Base-by-base conservation (phyloP, 2,888 invertebrate genomes). In the Dysmachus trigonus region DNA sequence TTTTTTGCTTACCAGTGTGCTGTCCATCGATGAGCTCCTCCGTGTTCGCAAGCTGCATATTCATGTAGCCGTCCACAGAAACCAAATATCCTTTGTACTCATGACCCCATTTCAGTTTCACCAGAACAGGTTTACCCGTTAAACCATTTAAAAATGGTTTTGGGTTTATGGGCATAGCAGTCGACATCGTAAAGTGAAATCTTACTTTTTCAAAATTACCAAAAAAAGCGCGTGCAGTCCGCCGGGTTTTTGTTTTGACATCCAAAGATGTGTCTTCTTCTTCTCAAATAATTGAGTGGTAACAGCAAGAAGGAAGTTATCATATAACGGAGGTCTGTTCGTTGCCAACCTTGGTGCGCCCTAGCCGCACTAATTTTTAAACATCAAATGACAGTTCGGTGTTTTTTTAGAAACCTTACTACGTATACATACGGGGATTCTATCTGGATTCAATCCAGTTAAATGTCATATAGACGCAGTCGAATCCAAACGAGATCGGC, bases 61-160 rank as follows among this genome's bases (percentile, higher is more conserved):
- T 99, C 99, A 99, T 99, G 91, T 99, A 99, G 7, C 98, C 98
- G 93, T 99, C 99, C 0, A 98, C 98, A 3, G 99, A 99, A 0
- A 99, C 99, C 47, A 99, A 93, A 89, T 98, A 97, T 15, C 99
- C 99, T 94, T 98, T 98, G 92, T 99, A 99, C 92, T 99, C 99
- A 92, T 99, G 99, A 38, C 99, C 99, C 99, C 99, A 99, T 92
- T 99, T 99, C 87, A 99, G 93, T 93, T 99, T 99, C 1, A 99
- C 98, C 92, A 99, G 95, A 62, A 99, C 98, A 71, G 98, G 96
- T 93, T 99, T 99, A 18, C 99, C 99, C 0, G 99, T 99, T 77
- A 99, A 94, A 90, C 97, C 97, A 94, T 99, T 99, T 85, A 99
- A 94, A 93, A 99, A 99, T 87, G 99, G 99, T 94, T 99, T 99